phyloP scores from a whole-genome alignment of 2,113 vertebrate species.

The Synodontis membranacea region DNA sequence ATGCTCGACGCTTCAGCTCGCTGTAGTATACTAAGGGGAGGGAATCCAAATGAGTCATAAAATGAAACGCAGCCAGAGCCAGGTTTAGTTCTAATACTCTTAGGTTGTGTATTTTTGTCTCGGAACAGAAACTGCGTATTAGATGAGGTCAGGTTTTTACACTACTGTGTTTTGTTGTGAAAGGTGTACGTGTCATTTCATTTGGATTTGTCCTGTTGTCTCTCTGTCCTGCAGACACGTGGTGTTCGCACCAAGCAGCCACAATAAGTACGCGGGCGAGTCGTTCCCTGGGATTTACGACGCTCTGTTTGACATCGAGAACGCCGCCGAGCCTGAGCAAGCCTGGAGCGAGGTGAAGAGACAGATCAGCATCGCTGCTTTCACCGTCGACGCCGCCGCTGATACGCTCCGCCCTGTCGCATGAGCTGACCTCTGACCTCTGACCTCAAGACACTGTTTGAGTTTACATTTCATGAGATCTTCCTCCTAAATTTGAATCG shows the following conservation, averaged over 20 bases:
- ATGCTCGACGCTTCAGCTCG: neutral
- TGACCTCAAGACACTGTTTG: too few species aligned
- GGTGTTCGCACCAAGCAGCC: constrained; percentile 91
- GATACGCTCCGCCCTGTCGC: constrained; percentile 73
- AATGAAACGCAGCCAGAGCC: neutral
- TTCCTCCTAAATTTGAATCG: neutral
- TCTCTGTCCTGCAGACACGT: constrained; percentile 75
- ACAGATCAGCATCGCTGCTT: constrained; percentile 87
- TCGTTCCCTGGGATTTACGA: constrained; percentile 94
- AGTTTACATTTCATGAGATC: neutral
- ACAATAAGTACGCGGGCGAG: constrained; percentile 90
- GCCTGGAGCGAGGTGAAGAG: constrained; percentile 87
- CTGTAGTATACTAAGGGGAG: neutral
- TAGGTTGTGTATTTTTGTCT: neutral
- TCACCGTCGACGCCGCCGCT: constrained; percentile 87
- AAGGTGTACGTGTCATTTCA: neutral
- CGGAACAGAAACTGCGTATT: too few species aligned
- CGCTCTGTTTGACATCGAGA: constrained; percentile 85
- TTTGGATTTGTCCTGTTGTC: neutral
- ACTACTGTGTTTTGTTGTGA: neutral
- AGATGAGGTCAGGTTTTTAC: neutral
- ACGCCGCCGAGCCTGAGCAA: constrained; percentile 62
- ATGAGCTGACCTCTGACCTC: constrained; percentile 37
- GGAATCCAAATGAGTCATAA: neutral
- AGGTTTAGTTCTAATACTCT: neutral